phyloP scores from a whole-genome alignment of 1,140 invertebrate species.

The Andricus grossulariae region DNA sequence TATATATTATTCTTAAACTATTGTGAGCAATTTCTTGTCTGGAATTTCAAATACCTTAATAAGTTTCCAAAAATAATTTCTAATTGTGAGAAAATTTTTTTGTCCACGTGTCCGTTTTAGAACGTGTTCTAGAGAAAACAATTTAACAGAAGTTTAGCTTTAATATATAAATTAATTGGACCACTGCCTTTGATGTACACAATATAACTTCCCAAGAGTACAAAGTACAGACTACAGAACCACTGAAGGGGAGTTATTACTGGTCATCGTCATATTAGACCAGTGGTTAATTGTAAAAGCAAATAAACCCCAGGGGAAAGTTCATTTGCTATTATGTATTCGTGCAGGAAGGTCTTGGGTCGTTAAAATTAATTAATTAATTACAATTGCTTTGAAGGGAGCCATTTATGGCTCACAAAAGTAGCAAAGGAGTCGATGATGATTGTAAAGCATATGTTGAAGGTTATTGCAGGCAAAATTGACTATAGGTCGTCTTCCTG shows the following conservation, averaged over 20 bases:
- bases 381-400: neutral
- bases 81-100: too few relatives aligned
- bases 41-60: too few relatives aligned
- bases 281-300: slow-evolving; percentile 2
- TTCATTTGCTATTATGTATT: neutral
- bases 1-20: too few relatives aligned
- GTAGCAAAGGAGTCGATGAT: neutral
- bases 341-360: neutral
- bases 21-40: too few relatives aligned
- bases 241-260: neutral
- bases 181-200: too few relatives aligned
- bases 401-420: neutral
- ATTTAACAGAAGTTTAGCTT: too few relatives aligned
- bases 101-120: too few relatives aligned
- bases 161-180: too few relatives aligned
- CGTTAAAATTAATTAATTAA: slow-evolving; percentile 6
- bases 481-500: neutral
- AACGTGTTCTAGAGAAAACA: too few relatives aligned
- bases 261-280: neutral
- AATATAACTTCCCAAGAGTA: neutral
- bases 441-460: neutral
- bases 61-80: too few relatives aligned
- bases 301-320: neutral
- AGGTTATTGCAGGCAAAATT: neutral
- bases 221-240: too few relatives aligned